These are phyloP conservation scores for Pseudomyrmex pallidus DNA, from an alignment of 1,140 invertebrate genomes.

Conservation along the genomic window DNA sequence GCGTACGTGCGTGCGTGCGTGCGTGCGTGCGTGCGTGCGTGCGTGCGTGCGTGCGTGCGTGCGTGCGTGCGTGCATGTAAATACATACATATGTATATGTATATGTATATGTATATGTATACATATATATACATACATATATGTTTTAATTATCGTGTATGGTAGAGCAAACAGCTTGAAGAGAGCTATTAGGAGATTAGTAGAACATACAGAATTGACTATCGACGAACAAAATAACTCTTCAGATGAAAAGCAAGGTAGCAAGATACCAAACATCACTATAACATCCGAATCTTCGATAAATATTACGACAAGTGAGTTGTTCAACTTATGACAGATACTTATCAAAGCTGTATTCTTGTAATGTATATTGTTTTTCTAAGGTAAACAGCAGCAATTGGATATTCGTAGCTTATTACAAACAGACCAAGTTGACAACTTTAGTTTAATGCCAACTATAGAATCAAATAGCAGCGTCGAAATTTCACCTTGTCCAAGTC, in stretches of 20 bases:
- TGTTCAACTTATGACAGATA: background rate
- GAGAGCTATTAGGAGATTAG: conserved; percentile 92
- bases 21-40: background rate
- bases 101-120: background rate
- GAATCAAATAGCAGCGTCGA: conserved; percentile 84
- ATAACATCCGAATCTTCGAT: conserved; percentile 66
- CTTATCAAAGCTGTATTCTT: conserved; percentile 4
- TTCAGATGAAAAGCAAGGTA: conserved; percentile 71
- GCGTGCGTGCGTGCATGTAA: background rate
- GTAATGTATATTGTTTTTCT: conserved; percentile 21
- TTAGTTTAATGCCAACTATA: conserved; percentile 80
- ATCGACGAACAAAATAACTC: conserved; percentile 86
- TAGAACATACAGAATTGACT: conserved; percentile 91
- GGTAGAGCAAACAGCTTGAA: conserved; percentile 93
- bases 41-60: no score
- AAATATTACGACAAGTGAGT: conserved; percentile 60
- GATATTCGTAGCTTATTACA: conserved; percentile 74
- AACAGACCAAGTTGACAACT: conserved; percentile 72
- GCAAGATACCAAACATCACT: conserved; percentile 76
- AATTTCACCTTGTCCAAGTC: conserved; percentile 87
- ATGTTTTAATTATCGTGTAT: conserved; percentile 42
- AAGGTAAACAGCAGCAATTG: conserved; percentile 75
- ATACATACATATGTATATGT: background rate
- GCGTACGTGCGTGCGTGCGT: no score
- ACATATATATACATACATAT: background rate